phyloP scores from a whole-genome alignment of 64 coral and sea anemone genomes.

The Exaiptasia diaphana region DNA sequence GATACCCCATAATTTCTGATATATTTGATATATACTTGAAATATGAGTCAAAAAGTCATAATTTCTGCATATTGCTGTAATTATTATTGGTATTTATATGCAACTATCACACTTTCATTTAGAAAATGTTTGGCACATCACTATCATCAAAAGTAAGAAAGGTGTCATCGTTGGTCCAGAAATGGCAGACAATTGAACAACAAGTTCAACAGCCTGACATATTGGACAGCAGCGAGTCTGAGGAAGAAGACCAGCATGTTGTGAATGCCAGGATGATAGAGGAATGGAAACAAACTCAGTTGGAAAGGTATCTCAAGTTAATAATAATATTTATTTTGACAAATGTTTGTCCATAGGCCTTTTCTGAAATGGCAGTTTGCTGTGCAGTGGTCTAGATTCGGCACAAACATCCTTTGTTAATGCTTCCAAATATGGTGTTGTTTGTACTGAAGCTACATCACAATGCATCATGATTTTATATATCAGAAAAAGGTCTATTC shows the following conservation, averaged over 20 bases:
- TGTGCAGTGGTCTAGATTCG: too few relatives aligned
- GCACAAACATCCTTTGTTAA: too few relatives aligned
- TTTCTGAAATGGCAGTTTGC: too few relatives aligned
- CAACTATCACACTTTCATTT: too few relatives aligned
- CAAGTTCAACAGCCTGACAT: slow-evolving; percentile 34
- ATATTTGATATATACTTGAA: neutral
- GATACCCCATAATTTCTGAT: neutral
- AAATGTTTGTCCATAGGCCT: too few relatives aligned
- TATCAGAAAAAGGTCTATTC: too few relatives aligned
- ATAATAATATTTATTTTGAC: too few relatives aligned
- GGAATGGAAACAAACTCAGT: slow-evolving; percentile 41
- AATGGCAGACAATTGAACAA: slow-evolving; percentile 60
- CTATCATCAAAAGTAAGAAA: slow-evolving; percentile 57
- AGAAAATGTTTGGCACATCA: slow-evolving; percentile 26
- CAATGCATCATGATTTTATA: too few relatives aligned
- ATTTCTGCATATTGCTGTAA: neutral
- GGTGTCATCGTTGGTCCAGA: slow-evolving; percentile 50
- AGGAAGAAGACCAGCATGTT: slow-evolving; percentile 16
- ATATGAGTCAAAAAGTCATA: neutral
- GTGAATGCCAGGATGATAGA: slow-evolving; percentile 15
- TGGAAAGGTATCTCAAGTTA: slow-evolving; percentile 53
- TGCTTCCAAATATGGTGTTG: too few relatives aligned
- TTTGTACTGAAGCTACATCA: too few relatives aligned
- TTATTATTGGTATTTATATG: neutral
- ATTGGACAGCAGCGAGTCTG: slow-evolving; percentile 39